Percentiles rank a stretch among this genome's conserved stretches.
Conservation (phyloP, 2,888 invertebrate genomes). For the Eustalomyia histrio region DNA sequence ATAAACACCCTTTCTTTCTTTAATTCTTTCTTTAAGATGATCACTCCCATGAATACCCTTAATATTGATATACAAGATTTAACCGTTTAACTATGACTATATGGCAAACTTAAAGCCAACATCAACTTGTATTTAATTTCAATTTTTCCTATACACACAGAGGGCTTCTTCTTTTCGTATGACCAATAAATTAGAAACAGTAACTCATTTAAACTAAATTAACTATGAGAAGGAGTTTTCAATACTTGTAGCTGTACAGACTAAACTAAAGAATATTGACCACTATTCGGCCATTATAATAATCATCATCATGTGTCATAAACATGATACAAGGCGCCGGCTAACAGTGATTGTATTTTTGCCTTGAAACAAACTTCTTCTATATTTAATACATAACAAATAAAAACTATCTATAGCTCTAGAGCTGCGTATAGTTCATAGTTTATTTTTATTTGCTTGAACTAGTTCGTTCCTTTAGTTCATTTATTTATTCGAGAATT, state of each 20-base stretch:
- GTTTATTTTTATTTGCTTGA: too few species aligned
- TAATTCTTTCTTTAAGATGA: too few species aligned
- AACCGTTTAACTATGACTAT: conserved; percentile 7
- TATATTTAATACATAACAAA: too few species aligned
- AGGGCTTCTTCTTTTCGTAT: conserved; percentile 13
- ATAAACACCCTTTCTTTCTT: too few species aligned
- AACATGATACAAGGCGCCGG: conserved; percentile 77
- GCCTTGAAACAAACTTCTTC: too few species aligned
- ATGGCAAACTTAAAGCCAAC: conserved; percentile 7
- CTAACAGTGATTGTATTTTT: conserved; percentile 66
- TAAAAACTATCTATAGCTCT: too few species aligned
- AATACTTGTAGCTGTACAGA: not conserved
- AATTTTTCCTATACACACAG: conserved; percentile 1
- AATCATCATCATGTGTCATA: conserved; percentile 77
- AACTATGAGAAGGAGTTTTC: conserved; percentile 61
- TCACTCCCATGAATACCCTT: not conserved
- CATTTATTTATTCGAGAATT: too few species aligned
- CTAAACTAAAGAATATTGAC: conserved; percentile 40
- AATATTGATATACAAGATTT: not conserved
- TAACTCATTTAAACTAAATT: conserved; percentile 76
- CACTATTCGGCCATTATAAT: conserved; percentile 60
- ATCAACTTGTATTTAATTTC: not conserved
- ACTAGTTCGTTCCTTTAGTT: too few species aligned
- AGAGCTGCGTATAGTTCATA: too few species aligned
- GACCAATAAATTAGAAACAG: conserved; percentile 75